Base-by-base conservation (phyloP, 1,140 invertebrate genomes). In the Brachionus manjavacas region DNA sequence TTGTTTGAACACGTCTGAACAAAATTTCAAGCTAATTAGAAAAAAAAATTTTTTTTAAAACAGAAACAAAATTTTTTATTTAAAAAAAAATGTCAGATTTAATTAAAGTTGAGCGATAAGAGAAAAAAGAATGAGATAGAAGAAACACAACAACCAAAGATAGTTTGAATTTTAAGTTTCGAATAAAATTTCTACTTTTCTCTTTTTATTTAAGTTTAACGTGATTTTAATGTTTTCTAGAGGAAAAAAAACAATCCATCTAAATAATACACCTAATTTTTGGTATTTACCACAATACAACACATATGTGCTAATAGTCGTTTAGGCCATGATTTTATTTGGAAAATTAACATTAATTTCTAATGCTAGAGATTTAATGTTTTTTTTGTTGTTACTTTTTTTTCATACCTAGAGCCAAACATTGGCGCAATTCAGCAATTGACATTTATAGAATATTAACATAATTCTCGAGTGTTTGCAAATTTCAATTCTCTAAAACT, bases 241-340 rank as follows among this genome's bases (percentile, higher is more conserved):
- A 60, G 16, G 20, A 20, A 60, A 60, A 60, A 60, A 60, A 31
- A n/a, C 31, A 68, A 68, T 35, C 66, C 25, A 68, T 68, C 31
- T 31, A 68, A 68, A 39, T 68, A 68, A 68, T 31, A 68, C 66
- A 68, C 66, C 66, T 68, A 68, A 31, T 68, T 31, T 68, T 68
- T 68, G 66, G 66, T 68, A 68, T 68, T 68, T 68, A 39, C 66
- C n/a, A 35, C 12, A 68, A 68, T 68, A 7, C 9, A 68, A 68
- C 66, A 68, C n/a, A 68, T 31, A 68, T 68, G 66, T 68, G 66
- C 16, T 68, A 68, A 68, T 68, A 68, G 31, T 68, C 25, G 31
- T 68, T 68, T 60, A 60, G 9, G 25, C 0, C 20, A 60, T 25
- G 16, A 9, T 20, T 8, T 20, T 60, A 20, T 9, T 60, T 60